Evolutionary conservation across 2,888 invertebrate species (phyloP).

Genomic region (Mythimna impura): DNA sequence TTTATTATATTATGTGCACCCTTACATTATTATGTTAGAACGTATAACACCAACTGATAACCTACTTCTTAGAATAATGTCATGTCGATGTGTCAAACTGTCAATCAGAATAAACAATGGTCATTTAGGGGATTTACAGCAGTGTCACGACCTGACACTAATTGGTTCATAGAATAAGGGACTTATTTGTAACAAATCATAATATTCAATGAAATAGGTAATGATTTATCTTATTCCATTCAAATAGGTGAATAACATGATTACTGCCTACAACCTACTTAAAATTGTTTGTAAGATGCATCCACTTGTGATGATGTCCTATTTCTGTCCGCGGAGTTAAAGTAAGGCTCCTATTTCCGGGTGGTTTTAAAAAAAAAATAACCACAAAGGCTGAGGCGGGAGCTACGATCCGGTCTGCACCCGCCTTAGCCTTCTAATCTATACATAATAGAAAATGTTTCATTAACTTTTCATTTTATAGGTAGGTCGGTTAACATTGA

Average conservation of each 20-base stretch:
- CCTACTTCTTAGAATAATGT: constrained; percentile 32
- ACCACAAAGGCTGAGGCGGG: too few relatives aligned
- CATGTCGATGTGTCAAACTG: constrained; percentile 14
- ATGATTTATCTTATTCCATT: constrained; percentile 9
- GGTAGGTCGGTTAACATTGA: too few relatives aligned
- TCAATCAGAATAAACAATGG: constrained; percentile 35
- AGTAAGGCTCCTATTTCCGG: too few relatives aligned
- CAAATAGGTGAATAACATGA: constrained; percentile 53
- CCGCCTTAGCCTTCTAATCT: too few relatives aligned
- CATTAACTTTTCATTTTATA: too few relatives aligned
- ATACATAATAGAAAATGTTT: too few relatives aligned
- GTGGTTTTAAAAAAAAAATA: too few relatives aligned
- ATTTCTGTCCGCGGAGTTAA: too few relatives aligned
- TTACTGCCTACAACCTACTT: constrained; percentile 13
- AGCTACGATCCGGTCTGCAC: too few relatives aligned
- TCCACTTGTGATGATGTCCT: neutral
- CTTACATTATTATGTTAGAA: neutral
- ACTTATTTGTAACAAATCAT: constrained; percentile 37
- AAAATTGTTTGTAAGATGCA: too few relatives aligned
- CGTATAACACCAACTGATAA: constrained; percentile 34
- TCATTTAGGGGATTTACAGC: constrained; percentile 53
- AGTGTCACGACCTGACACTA: constrained; percentile 53
- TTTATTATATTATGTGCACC: too few relatives aligned
- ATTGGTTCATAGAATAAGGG: constrained; percentile 50
- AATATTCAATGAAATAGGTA: constrained; percentile 26